Conservation (phyloP, 2,888 invertebrate species). For the Scelioninae gen. 1 region DNA sequence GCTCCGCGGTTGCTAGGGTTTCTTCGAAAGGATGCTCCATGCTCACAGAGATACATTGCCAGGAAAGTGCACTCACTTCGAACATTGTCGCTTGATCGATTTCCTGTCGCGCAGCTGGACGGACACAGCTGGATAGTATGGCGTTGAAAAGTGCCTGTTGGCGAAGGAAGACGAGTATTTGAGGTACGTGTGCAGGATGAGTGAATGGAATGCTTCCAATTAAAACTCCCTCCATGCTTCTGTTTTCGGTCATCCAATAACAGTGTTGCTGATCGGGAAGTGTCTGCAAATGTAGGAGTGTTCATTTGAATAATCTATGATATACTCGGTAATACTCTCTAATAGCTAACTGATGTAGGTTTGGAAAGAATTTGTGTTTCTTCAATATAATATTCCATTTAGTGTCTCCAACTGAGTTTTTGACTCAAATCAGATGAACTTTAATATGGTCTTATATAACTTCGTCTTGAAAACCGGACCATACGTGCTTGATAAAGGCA, state of each 20-base stretch:
- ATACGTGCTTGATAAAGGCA: no score
- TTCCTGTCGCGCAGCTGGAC: slow-evolving; percentile 91
- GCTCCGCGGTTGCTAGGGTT: slow-evolving; percentile 95
- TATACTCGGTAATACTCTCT: no score
- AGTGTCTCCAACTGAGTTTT: no score
- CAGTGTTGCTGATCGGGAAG: slow-evolving; percentile 97
- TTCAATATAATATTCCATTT: no score
- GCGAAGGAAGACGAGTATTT: slow-evolving; percentile 92
- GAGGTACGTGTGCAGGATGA: slow-evolving; percentile 96
- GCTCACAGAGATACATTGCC: slow-evolving; percentile 94
- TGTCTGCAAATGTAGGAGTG: slow-evolving; percentile 85
- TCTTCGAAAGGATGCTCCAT: slow-evolving; percentile 93
- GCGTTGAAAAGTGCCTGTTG: slow-evolving; percentile 97
- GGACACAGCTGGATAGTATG: slow-evolving; percentile 94
- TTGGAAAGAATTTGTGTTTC: no score
- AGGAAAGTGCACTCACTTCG: slow-evolving; percentile 95
- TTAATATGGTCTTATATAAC: no score
- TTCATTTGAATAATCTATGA: no score
- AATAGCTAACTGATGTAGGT: no score
- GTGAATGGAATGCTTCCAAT: slow-evolving; percentile 95
- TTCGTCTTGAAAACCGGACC: no score
- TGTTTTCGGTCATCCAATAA: slow-evolving; percentile 95
- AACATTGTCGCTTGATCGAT: slow-evolving; percentile 93
- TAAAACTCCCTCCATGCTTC: slow-evolving; percentile 90
- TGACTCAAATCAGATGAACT: no score